These are phyloP conservation scores for Periophthalmodon schlosseri DNA, from an alignment of 2,113 vertebrate species.

Conservation along the genomic window DNA sequence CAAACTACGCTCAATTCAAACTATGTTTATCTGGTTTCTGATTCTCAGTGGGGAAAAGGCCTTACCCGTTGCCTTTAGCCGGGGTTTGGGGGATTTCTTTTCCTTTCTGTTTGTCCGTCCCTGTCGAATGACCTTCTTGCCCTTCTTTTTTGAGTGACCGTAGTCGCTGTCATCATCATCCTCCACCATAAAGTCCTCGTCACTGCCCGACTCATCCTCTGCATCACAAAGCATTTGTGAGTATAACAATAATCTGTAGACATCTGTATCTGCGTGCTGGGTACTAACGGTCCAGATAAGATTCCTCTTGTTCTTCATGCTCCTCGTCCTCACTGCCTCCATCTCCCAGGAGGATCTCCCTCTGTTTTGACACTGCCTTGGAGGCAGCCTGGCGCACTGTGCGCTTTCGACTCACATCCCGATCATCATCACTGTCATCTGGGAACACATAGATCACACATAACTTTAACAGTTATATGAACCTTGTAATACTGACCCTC, in stretches of 20 bases:
- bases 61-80: constrained; percentile 98
- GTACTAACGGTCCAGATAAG: constrained; percentile 91
- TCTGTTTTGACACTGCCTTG: constrained; percentile 96
- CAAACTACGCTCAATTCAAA: neutral
- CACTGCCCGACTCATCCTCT: constrained; percentile 94
- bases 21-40: neutral
- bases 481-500: neutral
- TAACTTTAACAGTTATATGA: neutral
- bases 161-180: constrained; percentile 99
- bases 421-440: constrained; percentile 97
- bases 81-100: constrained; percentile 97
- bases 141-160: constrained; percentile 96
- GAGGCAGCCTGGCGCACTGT: constrained; percentile 95
- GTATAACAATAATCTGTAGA: neutral
- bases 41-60: neutral
- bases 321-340: constrained; percentile 95
- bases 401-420: constrained; percentile 92
- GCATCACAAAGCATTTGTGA: neutral
- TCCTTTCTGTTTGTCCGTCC: constrained; percentile 93
- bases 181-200: constrained; percentile 97
- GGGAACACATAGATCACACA: constrained; percentile 8
- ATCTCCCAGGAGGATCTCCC: constrained; percentile 95
- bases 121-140: constrained; percentile 88
- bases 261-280: no score
- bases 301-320: constrained; percentile 87